Conservation (phyloP, 2,113 vertebrate genomes). For the Pelobates fuscus region DNA sequence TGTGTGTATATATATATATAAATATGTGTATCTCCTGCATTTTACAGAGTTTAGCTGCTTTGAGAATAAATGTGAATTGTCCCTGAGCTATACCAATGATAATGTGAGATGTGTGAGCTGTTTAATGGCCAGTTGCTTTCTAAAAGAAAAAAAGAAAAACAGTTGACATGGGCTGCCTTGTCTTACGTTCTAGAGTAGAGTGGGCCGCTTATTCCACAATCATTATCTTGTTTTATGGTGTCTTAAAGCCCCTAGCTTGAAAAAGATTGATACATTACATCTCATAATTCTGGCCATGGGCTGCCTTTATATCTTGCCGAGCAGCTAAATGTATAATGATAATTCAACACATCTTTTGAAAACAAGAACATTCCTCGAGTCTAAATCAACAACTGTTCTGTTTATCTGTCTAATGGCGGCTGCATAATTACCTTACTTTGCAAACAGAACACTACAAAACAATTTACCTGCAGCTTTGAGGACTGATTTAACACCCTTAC, state of each 20-base stretch:
- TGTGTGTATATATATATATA: no score
- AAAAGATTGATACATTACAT: neutral
- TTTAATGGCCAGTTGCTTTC: neutral
- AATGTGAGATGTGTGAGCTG: no score
- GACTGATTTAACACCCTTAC: neutral
- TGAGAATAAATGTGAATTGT: no score
- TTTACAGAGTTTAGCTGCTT: no score
- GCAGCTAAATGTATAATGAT: neutral
- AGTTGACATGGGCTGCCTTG: neutral
- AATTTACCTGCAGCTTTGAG: neutral
- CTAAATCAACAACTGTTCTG: neutral
- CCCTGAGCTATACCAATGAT: no score
- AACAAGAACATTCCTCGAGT: neutral
- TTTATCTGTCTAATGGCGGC: neutral
- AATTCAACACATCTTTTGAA: neutral
- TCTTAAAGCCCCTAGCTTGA: no score
- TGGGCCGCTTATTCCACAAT: neutral
- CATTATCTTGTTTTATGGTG: neutral
- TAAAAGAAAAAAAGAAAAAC: no score
- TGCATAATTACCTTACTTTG: neutral
- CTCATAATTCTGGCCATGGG: neutral
- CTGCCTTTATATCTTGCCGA: neutral
- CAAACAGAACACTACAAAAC: neutral
- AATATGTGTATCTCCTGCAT: no score
- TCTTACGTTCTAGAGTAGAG: neutral